Base-by-base conservation (phyloP, 1,140 invertebrate genomes). In the Proctacanthus coquilletti region DNA sequence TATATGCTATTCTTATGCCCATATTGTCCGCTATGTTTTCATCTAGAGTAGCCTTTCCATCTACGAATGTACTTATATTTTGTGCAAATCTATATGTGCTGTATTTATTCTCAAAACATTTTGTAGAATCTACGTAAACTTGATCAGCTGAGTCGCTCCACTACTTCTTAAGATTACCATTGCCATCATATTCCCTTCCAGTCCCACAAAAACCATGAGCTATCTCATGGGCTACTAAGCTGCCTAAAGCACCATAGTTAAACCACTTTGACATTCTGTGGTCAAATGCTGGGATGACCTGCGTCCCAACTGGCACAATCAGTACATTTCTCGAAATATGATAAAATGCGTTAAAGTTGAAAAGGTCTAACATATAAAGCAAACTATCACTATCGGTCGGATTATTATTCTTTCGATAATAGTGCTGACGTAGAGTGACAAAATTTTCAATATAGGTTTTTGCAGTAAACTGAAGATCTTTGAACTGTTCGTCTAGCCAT, bases 101-200 rank as follows among this genome's bases (percentile, higher is more conserved):
- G 23, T 27, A 27, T 27, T 27, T 8, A 9, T 27, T 27, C 23
- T 9, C 8, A 13, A 27, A 27, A 13, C 23, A 27, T 27, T 27
- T 13, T 8, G 8, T 27, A 9, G 8, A 9, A 8, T 27, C 23
- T 8, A 9, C 13, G 23, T 9, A 27, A 27, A 27, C 13, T 8
- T 27, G 8, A 13, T 9, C 13, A 13, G 13, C 8, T 27, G 8
- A 9, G 8, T 27, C 8, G 13, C 13, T 13, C 23, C 23, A 27
- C 23, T 13, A 27, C 8, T 9, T 10, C 6, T 33, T 33, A 4
- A 95, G 71, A 55, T 95, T 95, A 3, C 91, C 91, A 41, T 89
- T 72, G 53, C 87, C 91, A 57, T 95, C 88, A 58, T 91, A 95
- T 46, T 92, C 78, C 3, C 89, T 71, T 4, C 89, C 38, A 5